Conservation (phyloP, 1,140 invertebrate genomes). For the Drosophila melanogaster region DNA sequence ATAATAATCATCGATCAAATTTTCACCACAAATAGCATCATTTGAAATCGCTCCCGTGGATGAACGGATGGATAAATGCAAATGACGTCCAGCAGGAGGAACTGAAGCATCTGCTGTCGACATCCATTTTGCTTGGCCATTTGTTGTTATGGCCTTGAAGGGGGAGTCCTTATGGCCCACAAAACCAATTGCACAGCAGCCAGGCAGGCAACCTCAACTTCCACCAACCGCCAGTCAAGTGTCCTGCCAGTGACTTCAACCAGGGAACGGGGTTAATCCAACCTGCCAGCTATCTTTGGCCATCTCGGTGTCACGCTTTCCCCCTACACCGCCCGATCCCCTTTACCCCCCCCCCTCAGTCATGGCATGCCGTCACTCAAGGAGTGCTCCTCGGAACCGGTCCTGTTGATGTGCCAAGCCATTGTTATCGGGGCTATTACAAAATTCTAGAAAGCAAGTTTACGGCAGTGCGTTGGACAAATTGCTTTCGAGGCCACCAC, state of each 20-base stretch:
- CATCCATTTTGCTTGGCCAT: constrained; percentile 63
- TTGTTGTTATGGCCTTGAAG: constrained; percentile 44
- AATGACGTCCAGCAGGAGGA: constrained; percentile 38
- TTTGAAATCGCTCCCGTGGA: not conserved
- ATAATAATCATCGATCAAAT: constrained; percentile 64
- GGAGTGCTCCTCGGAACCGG: constrained; percentile 14
- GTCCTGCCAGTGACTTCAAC: constrained; percentile 41
- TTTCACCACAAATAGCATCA: constrained; percentile 33
- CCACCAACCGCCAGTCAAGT: constrained; percentile 47
- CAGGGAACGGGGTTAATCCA: constrained; percentile 45
- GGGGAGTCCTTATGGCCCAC: constrained; percentile 10
- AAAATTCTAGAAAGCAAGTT: constrained; percentile 55
- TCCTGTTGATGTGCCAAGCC: constrained; percentile 38
- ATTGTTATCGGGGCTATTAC: constrained; percentile 71
- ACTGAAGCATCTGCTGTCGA: constrained; percentile 49
- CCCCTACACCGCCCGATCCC: not conserved
- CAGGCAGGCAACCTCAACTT: constrained; percentile 33
- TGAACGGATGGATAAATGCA: constrained; percentile 13
- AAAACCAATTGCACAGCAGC: constrained; percentile 20
- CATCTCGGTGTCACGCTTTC: constrained; percentile 28
- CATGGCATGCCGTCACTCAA: constrained; percentile 37
- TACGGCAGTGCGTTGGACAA: constrained; percentile 50
- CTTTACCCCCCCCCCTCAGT: not conserved
- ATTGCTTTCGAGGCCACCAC: constrained; percentile 54
- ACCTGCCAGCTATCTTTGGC: constrained; percentile 38